phyloP scores from a whole-genome alignment of 2,113 vertebrate species.

The Zosterops hypoxanthus region DNA sequence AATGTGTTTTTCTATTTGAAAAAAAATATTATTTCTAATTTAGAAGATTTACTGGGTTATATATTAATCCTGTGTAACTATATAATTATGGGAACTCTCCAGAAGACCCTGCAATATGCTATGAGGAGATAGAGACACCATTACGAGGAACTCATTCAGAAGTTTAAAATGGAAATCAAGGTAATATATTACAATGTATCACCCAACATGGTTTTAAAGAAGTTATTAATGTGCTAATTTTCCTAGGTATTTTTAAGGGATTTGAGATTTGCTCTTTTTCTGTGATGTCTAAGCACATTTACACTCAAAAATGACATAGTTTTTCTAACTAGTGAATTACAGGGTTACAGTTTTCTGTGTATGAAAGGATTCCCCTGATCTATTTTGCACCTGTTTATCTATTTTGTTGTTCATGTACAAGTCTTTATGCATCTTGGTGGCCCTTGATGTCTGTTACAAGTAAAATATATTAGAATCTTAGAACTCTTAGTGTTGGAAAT shows the following conservation, averaged over 20 bases:
- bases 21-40: neutral
- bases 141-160: neutral
- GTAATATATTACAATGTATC: neutral
- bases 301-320: neutral
- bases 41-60: neutral
- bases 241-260: neutral
- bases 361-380: neutral
- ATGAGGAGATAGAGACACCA: neutral
- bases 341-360: neutral
- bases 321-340: neutral
- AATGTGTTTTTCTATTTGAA: neutral
- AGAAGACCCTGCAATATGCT: neutral
- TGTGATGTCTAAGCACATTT: neutral
- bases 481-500: neutral
- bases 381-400: neutral
- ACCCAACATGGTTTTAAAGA: neutral
- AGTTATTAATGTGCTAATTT: fast-evolving
- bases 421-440: neutral
- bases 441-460: neutral
- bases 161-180: neutral
- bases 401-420: neutral
- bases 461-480: neutral
- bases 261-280: neutral
- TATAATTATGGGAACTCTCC: neutral
- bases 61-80: neutral